Evolutionary conservation across 2,797 vertebrate species (phyloP), one percentile per base, ranked within the genome.

Genomic region (Neosilurus hyrtlii): DNA sequence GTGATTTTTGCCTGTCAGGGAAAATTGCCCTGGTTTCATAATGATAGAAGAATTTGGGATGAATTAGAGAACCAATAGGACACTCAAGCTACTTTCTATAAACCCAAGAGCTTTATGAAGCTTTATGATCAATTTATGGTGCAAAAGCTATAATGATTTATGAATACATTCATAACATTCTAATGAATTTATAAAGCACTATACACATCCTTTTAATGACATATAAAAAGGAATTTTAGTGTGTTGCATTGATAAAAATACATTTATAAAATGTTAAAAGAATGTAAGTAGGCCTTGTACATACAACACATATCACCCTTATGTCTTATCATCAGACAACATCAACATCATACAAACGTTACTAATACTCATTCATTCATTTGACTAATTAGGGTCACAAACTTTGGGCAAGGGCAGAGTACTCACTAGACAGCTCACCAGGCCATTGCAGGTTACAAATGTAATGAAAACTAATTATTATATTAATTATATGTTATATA

Each of bases 1-100:
- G 86, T 90, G 87, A 91, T 90, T 93, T 90, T 62, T 86, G 82
- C 74, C 85, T 86, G 87, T 87, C 88, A 87, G 85, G 88, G 88
- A 83, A 91, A 91, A 89, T 91, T 87, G 86, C 90, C 86, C 84
- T 82, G 83, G 81, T 90, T 85, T 72, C 83, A 57, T 88, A 87
- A 90, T 87, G 84, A 89, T 89, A 81, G 86, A 86, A 59, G 62
- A 88, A 89, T 89, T 88, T 86, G 84, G 72, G 66, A 72, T 88
- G 68, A 89, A 84, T 30, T 73, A 82, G 86, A 57, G 43, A 87
- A 84, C 30, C 24, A 12, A 87, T 51, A 76, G 85, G 86, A 87
- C 79, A 78, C 82, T 71, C 43, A 9, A 11, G 11, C 56, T 85
- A 30, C 81, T 78, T 83, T 83, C 72, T 30, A 22, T 76, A 76